Base-by-base conservation (phyloP, 2,797 vertebrate species). In the Gymnopithys bicolor region DNA sequence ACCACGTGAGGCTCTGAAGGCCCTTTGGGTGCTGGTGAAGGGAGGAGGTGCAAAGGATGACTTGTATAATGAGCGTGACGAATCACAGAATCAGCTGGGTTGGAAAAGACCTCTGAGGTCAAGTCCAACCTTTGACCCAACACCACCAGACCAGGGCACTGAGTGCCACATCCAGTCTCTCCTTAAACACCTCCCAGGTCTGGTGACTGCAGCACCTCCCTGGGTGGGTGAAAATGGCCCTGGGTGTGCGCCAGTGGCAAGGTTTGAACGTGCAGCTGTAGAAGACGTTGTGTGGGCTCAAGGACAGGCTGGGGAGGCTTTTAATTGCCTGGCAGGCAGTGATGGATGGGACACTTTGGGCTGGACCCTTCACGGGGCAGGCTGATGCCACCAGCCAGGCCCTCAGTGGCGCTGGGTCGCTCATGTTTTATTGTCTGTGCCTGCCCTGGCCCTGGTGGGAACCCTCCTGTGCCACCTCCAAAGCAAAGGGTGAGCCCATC, bases 251-350 rank as follows among this genome's bases (percentile, higher is more conserved):
- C 21, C 3, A 2, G 9, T 5, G 55, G 33, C 6, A 22, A 22
- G 35, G 52, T 8, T 13, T 25, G 63, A 39, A 9, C 0, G 0
- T 18, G 9, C 13, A 19, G 5, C 25, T 5, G 3, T 3, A 7
- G 25, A 51, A 48, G 67, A 10, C 25, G 1, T 16, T 1, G 0
- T 2, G 13, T 16, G 3, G 2, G 16, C 60, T 66, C 30, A 33
- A 35, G 58, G 66, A 74, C 28, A 1, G 39, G 3, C 43, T 18
- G 62, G 14, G 28, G 37, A 68, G 23, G 62, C 9, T 1, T 62
- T 21, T 13, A 6, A 19, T 23, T 15, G 18, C 87, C 53, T 37
- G 25, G 41, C 33, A 37, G 27, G 56, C 11, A 1, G 9, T 9
- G n/a, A 56, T 27, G 45, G 4, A n/a, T 33, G 55, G 68, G 43